Evolutionary conservation across 2,888 invertebrate species (phyloP).

Genomic region (Hirtodrosophila histrioides): DNA sequence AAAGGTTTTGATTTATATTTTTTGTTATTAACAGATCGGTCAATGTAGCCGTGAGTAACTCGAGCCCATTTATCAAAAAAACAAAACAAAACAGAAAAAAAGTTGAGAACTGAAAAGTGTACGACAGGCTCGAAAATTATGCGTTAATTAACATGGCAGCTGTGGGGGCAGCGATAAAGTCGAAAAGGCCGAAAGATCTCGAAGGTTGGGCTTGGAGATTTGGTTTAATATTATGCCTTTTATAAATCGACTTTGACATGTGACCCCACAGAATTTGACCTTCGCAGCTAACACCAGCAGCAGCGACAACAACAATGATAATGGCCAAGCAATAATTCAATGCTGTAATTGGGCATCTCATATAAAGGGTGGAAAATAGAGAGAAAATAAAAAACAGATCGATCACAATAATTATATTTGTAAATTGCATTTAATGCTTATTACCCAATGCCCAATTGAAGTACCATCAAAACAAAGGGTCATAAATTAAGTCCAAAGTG

Average conservation of each 20-base stretch:
- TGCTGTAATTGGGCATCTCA: slow-evolving; percentile 45
- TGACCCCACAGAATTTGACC: slow-evolving; percentile 68
- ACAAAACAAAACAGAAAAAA: slow-evolving; percentile 19
- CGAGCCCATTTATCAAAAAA: slow-evolving; percentile 65
- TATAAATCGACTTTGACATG: slow-evolving; percentile 64
- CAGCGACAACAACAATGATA: slow-evolving; percentile 17
- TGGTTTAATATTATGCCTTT: slow-evolving; percentile 44
- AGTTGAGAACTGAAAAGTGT: slow-evolving; percentile 30
- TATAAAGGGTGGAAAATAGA: slow-evolving; percentile 14
- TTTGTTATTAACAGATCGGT: slow-evolving; percentile 31
- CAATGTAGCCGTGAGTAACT: slow-evolving; percentile 36
- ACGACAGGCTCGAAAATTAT: slow-evolving; percentile 69
- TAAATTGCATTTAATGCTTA: slow-evolving; percentile 38
- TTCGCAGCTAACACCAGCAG: slow-evolving; percentile 50
- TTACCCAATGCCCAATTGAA: slow-evolving; percentile 28
- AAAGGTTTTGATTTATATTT: slow-evolving; percentile 24
- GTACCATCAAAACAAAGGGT: slow-evolving; percentile 7
- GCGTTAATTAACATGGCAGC: slow-evolving; percentile 73
- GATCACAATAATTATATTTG: slow-evolving; percentile 49
- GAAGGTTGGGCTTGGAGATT: slow-evolving; percentile 55
- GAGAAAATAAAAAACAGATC: slow-evolving; percentile 50
- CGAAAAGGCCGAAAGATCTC: slow-evolving; percentile 15
- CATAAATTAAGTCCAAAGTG: slow-evolving; percentile 44
- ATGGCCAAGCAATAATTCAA: slow-evolving; percentile 28
- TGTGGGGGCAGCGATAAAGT: slow-evolving; percentile 29